These are phyloP conservation scores for Temnothorax rugatulus DNA, from an alignment of 2,888 invertebrate genomes.

Conservation along the genomic window DNA sequence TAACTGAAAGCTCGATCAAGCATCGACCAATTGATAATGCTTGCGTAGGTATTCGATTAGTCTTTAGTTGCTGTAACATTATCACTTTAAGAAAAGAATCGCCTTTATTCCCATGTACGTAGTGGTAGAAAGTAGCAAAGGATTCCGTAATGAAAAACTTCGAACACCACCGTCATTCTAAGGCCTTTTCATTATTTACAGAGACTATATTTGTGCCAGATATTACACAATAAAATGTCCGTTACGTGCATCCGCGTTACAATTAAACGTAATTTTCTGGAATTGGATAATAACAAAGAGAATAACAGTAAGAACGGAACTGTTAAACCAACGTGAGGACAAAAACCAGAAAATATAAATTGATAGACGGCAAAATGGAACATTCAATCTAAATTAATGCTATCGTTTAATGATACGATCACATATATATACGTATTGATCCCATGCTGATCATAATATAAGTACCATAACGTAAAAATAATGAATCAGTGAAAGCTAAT, in stretches of 20 bases:
- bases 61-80: neutral
- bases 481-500: conserved; percentile 44
- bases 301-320: neutral
- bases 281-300: conserved; percentile 12
- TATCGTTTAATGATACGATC: neutral
- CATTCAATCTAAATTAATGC: neutral
- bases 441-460: neutral
- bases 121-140: conserved; percentile 16
- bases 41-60: neutral
- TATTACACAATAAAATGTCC: conserved; percentile 24
- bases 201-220: neutral
- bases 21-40: neutral
- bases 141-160: conserved; percentile 13
- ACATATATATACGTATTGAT: neutral
- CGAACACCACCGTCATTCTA: neutral
- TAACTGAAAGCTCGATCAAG: neutral
- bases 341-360: neutral
- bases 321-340: neutral
- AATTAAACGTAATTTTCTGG: conserved; percentile 30
- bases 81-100: neutral
- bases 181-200: conserved; percentile 7
- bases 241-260: neutral
- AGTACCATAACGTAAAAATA: conserved; percentile 29
- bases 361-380: neutral
- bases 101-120: neutral